Evolutionary conservation across 2,888 invertebrate species (phyloP).

Genomic region (Pollenia labialis): DNA sequence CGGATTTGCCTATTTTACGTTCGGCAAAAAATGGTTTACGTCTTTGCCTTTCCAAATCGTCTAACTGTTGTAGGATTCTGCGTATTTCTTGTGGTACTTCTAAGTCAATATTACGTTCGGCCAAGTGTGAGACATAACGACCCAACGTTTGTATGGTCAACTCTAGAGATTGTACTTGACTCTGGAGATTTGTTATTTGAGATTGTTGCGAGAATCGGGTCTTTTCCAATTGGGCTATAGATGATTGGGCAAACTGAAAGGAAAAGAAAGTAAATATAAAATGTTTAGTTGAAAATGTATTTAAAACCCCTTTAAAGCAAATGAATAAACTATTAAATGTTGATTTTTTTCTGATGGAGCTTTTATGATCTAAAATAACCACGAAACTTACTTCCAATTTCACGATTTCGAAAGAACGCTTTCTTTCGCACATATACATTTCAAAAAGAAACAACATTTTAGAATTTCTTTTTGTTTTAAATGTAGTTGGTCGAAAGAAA

Average conservation of each 20-base stretch:
- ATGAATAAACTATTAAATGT: too few relatives aligned
- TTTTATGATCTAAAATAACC: too few relatives aligned
- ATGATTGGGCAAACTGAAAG: conserved; percentile 83
- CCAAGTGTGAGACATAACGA: conserved; percentile 88
- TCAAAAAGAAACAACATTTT: too few relatives aligned
- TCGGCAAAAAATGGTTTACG: conserved; percentile 83
- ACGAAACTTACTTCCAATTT: too few relatives aligned
- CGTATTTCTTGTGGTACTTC: conserved; percentile 91
- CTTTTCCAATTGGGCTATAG: conserved; percentile 87
- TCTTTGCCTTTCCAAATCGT: conserved; percentile 84
- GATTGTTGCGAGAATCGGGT: conserved; percentile 87
- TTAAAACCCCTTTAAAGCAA: too few relatives aligned
- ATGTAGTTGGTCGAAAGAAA: too few relatives aligned
- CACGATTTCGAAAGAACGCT: too few relatives aligned
- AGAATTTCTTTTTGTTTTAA: too few relatives aligned
- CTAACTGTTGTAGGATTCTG: conserved; percentile 88
- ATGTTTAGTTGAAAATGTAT: too few relatives aligned
- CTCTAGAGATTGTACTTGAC: conserved; percentile 89
- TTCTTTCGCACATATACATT: too few relatives aligned
- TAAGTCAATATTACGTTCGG: conserved; percentile 87
- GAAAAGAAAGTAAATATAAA: background rate
- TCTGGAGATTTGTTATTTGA: conserved; percentile 88
- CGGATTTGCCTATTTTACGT: conserved; percentile 84
- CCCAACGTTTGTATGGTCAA: conserved; percentile 90
- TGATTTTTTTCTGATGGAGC: too few relatives aligned